Evolutionary conservation across 1,140 invertebrate species (phyloP), one percentile per base, ranked within the genome.

Genomic region (Odontomachus brunneus): DNA sequence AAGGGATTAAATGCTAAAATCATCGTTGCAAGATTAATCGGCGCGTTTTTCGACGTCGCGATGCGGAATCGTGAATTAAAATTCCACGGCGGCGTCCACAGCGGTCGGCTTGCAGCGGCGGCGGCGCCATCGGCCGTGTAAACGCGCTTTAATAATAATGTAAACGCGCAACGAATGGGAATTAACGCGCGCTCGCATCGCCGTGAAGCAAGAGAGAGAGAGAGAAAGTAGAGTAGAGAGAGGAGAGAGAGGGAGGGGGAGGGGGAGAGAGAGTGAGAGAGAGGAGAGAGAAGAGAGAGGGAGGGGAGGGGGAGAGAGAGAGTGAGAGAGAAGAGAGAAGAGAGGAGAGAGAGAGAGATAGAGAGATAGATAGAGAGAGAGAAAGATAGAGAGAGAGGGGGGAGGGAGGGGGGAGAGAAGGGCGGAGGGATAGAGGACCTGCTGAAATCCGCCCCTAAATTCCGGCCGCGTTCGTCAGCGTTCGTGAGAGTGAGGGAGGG

Each of bases 101-200:
- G 53, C 55, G 80, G 71, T n/a, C 60, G 83, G 38, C 38, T 44
- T 11, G 38, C 38, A 44, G 9, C 55, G 53, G 71, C 55, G 22
- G 57, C 53, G 71, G n/a, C 83, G 80, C 74, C 60, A 81, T 87
- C 85, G 82, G 65, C 83, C 87, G 88, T 91, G 90, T 91, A 90
- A 91, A 90, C 90, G 88, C 88, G 88, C 91, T 89, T 90, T 90
- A 90, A 91, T 89, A 90, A 90, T 90, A 89, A 90, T 90, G 87
- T 89, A 90, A 89, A 90, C 86, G 86, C 84, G 72, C 89, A 87
- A 88, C 86, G 87, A 88, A 88, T 88, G 85, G 85, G 86, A 90
- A 86, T 90, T 90, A 89, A 89, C 84, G 89, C 82, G 86, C 81
- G 87, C 81, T 76, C 88, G 88, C 87, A 78, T 91, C 86, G 84